Conservation (phyloP, 2,888 invertebrate species). For the Drosophila mulleri region DNA sequence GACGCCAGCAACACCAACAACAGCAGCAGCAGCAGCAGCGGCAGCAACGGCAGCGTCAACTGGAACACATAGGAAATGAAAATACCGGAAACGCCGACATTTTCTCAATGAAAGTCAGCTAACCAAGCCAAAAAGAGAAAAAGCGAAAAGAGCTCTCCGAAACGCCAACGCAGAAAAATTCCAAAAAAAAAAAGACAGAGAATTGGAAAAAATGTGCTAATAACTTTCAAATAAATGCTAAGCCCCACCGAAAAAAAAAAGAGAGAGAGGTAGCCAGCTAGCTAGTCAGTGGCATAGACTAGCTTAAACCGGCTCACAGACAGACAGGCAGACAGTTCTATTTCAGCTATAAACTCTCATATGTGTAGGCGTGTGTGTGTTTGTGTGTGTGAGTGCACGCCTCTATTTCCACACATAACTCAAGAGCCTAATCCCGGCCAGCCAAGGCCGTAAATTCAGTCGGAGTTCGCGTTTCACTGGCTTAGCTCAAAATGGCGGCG, state of each 20-base stretch:
- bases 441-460: constrained; percentile 60
- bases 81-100: constrained; percentile 58
- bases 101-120: constrained; percentile 56
- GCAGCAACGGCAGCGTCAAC: constrained; percentile 38
- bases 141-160: constrained; percentile 16
- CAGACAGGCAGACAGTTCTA: constrained; percentile 45
- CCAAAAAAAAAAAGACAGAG: constrained; percentile 8
- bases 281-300: constrained; percentile 44
- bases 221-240: constrained; percentile 64
- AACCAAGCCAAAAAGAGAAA: constrained; percentile 33
- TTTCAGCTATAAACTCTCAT: constrained; percentile 34
- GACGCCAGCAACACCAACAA: background rate
- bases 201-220: constrained; percentile 58
- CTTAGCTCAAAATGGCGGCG: constrained; percentile 53
- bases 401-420: constrained; percentile 52
- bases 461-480: constrained; percentile 51
- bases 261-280: constrained; percentile 6
- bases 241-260: constrained; percentile 23
- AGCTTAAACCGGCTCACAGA: constrained; percentile 50
- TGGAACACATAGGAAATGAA: constrained; percentile 56
- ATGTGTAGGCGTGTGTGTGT: constrained; percentile 13
- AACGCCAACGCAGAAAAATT: constrained; percentile 13
- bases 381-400: constrained; percentile 4
- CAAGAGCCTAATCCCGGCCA: constrained; percentile 52
- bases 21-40: background rate